phyloP scores from a whole-genome alignment of 2,113 vertebrate species.

The Mirza zaza region DNA sequence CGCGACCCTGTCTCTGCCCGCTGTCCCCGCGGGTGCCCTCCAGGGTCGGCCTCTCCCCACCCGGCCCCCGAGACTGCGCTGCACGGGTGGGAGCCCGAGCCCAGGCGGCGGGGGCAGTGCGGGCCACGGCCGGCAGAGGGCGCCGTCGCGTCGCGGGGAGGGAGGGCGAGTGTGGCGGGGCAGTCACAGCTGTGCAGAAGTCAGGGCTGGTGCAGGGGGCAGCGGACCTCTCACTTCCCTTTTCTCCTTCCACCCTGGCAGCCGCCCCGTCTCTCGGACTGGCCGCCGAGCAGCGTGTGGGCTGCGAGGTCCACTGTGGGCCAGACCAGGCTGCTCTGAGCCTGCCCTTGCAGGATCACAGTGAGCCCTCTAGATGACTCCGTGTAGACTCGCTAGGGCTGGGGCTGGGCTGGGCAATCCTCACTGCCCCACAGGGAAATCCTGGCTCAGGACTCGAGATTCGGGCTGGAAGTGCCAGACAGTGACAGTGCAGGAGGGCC shows the following conservation, averaged over 20 bases:
- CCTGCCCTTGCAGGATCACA: neutral
- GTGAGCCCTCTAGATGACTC: neutral
- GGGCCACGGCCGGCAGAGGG: neutral
- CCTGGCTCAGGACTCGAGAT: too few species aligned
- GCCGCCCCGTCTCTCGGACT: neutral
- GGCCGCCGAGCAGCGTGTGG: neutral
- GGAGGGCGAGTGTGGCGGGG: neutral
- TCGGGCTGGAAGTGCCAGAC: too few species aligned
- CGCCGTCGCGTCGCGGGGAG: neutral
- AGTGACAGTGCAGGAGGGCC: too few species aligned
- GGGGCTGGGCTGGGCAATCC: too few species aligned
- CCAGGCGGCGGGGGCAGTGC: neutral
- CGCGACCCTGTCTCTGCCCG: neutral
- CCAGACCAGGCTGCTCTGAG: neutral
- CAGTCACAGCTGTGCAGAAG: neutral
- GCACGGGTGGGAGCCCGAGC: neutral
- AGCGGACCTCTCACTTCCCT: neutral
- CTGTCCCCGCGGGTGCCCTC: neutral
- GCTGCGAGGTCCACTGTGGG: neutral
- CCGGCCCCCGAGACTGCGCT: accelerated
- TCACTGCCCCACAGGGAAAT: too few species aligned
- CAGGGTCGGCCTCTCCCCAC: neutral
- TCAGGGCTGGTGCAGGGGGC: neutral
- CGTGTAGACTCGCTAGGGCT: neutral
- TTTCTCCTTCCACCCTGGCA: neutral